Evolutionary conservation across 2,113 vertebrate genomes (phyloP).

Genomic region (Macrotis lagotis): DNA sequence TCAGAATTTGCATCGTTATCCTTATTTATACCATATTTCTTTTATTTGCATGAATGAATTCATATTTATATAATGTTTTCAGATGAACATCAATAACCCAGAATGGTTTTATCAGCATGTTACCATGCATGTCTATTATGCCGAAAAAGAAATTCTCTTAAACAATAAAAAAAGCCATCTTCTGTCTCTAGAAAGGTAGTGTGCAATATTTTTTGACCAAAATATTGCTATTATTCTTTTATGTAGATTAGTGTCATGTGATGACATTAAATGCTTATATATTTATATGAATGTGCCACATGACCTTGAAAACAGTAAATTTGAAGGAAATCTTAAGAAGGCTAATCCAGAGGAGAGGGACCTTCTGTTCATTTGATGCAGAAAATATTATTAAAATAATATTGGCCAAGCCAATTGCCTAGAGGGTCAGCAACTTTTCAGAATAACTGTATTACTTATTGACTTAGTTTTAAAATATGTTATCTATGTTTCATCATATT

Average conservation of each 20-base stretch:
- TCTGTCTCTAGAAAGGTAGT: conserved; percentile 84
- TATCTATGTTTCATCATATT: too few species aligned
- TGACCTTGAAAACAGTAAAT: neutral
- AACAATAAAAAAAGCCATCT: conserved; percentile 78
- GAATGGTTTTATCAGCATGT: conserved; percentile 88
- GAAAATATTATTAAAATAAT: too few species aligned
- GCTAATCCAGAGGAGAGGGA: too few species aligned
- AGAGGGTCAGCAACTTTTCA: too few species aligned
- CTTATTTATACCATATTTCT: neutral
- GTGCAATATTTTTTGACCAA: neutral
- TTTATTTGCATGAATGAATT: neutral
- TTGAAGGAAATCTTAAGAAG: neutral
- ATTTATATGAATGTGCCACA: neutral
- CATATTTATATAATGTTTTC: conserved; percentile 20
- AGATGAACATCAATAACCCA: conserved; percentile 79
- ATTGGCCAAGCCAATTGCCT: too few species aligned
- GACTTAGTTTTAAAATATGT: too few species aligned
- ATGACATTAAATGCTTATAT: neutral
- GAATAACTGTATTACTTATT: too few species aligned
- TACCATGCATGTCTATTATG: conserved; percentile 84
- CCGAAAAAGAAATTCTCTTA: conserved; percentile 77
- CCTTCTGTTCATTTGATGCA: too few species aligned
- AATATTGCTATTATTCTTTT: neutral
- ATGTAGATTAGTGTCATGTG: neutral
- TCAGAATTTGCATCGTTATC: neutral